Evolutionary conservation across 2,888 invertebrate species (phyloP).

Genomic region (Caenorhabditis angaria): DNA sequence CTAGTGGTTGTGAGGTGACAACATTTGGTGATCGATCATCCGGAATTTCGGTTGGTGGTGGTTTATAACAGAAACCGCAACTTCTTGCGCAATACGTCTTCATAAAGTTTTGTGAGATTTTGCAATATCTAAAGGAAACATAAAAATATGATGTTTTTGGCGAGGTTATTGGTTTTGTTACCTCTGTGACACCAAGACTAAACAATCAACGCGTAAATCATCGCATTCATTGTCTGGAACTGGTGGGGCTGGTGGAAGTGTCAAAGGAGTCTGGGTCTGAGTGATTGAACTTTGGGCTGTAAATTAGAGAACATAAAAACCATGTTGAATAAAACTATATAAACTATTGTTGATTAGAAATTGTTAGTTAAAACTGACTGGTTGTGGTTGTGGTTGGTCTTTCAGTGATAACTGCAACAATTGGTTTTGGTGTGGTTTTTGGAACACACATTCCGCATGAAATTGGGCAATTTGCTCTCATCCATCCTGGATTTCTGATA

Average conservation of each 20-base stretch:
- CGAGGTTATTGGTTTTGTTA: slow-evolving; percentile 4
- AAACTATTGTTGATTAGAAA: slow-evolving; percentile 1
- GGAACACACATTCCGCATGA: slow-evolving; percentile 63
- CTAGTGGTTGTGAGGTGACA: slow-evolving; percentile 57
- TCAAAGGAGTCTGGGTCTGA: slow-evolving; percentile 13
- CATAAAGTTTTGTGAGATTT: slow-evolving; percentile 62
- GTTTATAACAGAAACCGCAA: slow-evolving; percentile 69
- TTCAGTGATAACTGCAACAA: background rate
- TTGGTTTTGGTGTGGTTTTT: slow-evolving; percentile 16
- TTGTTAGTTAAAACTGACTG: slow-evolving; percentile 14
- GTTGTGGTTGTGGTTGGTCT: slow-evolving; percentile 5
- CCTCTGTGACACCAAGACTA: slow-evolving; percentile 50
- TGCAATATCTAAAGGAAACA: slow-evolving; percentile 47
- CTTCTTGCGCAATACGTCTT: slow-evolving; percentile 65
- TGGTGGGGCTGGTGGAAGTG: slow-evolving; percentile 39
- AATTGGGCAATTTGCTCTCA: slow-evolving; percentile 66
- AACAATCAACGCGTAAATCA: slow-evolving; percentile 70
- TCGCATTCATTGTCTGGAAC: slow-evolving; percentile 56
- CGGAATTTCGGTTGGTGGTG: slow-evolving; percentile 63
- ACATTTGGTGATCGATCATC: slow-evolving; percentile 52
- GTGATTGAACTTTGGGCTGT: slow-evolving; percentile 37
- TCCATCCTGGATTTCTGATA: slow-evolving; percentile 68
- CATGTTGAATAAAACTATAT: background rate
- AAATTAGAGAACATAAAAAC: slow-evolving; percentile 24
- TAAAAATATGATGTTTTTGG: background rate